Conservation (phyloP, 2,113 vertebrate species). For the Ciconia stormi region DNA sequence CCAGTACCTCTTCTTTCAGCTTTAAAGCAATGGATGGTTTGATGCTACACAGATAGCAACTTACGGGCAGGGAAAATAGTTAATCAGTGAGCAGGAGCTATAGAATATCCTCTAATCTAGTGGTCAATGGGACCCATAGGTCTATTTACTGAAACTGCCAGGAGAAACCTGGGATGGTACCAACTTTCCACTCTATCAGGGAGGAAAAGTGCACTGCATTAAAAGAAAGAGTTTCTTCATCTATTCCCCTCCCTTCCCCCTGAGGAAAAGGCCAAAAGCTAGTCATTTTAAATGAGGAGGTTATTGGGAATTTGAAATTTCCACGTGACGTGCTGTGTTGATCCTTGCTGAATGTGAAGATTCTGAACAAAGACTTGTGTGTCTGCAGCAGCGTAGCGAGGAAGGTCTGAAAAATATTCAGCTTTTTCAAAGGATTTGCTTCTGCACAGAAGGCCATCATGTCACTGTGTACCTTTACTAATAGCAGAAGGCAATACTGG, state of each 20-base stretch:
- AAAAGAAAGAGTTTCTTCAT: not conserved
- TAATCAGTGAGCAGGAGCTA: not conserved
- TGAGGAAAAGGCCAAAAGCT: not conserved
- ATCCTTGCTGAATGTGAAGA: not conserved
- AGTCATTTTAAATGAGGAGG: not conserved
- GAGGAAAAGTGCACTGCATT: not conserved
- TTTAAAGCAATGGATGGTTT: not conserved
- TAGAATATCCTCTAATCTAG: not conserved
- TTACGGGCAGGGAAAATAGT: not conserved
- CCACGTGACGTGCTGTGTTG: fast-evolving
- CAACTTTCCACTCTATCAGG: not conserved
- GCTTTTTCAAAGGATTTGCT: not conserved
- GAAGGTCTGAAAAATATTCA: not conserved
- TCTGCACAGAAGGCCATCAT: not conserved
- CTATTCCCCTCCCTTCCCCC: not conserved
- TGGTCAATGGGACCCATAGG: not conserved
- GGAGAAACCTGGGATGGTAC: not conserved
- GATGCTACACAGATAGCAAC: not conserved
- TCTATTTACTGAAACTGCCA: not conserved
- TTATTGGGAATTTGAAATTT: not conserved
- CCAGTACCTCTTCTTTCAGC: not conserved
- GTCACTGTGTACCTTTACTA: not conserved
- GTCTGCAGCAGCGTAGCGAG: fast-evolving
- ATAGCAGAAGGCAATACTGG: not conserved
- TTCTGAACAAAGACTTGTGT: not conserved